phyloP scores from a whole-genome alignment of 2,113 vertebrate genomes.

The Brachirus orientalis region DNA sequence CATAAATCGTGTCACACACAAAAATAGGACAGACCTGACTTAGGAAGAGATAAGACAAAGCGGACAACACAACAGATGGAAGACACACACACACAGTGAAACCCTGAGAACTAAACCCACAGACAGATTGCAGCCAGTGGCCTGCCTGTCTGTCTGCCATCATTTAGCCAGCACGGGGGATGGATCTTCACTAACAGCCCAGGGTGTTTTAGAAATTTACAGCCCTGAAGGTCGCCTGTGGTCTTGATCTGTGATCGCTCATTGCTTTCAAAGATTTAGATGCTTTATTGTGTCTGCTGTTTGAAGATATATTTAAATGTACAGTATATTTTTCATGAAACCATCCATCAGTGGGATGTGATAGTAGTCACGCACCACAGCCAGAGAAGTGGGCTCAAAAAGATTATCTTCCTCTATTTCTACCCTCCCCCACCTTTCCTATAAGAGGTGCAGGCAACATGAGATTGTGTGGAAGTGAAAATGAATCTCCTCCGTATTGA shows the following conservation, averaged over 20 bases:
- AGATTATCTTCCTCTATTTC: slow-evolving; percentile 7
- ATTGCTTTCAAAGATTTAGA: neutral
- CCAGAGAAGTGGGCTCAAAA: slow-evolving; percentile 2
- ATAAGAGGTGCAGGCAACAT: slow-evolving; percentile 28
- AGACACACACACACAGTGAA: slow-evolving; percentile 20
- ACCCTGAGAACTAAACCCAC: slow-evolving; percentile 37
- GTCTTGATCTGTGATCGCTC: neutral
- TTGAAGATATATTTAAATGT: slow-evolving; percentile 8
- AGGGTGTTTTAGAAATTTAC: slow-evolving; percentile 19
- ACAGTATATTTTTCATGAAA: slow-evolving; percentile 21
- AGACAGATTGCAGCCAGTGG: slow-evolving; percentile 41
- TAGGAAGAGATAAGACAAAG: slow-evolving; percentile 39
- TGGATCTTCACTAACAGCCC: slow-evolving; percentile 30
- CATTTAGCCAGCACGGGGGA: slow-evolving; percentile 23
- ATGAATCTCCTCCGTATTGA: slow-evolving; percentile 48
- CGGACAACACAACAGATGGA: slow-evolving; percentile 64
- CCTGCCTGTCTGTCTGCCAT: slow-evolving; percentile 32
- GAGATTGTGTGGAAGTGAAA: slow-evolving; percentile 29
- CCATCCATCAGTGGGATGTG: neutral
- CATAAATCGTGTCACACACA: slow-evolving; percentile 5
- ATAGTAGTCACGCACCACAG: neutral
- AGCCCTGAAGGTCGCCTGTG: neutral
- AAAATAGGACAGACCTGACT: slow-evolving; percentile 19
- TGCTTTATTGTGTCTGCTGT: neutral
- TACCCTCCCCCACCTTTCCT: slow-evolving; percentile 4